Evolutionary conservation across 2,113 vertebrate genomes (phyloP).

Genomic region (Melanerpes formicivorus): DNA sequence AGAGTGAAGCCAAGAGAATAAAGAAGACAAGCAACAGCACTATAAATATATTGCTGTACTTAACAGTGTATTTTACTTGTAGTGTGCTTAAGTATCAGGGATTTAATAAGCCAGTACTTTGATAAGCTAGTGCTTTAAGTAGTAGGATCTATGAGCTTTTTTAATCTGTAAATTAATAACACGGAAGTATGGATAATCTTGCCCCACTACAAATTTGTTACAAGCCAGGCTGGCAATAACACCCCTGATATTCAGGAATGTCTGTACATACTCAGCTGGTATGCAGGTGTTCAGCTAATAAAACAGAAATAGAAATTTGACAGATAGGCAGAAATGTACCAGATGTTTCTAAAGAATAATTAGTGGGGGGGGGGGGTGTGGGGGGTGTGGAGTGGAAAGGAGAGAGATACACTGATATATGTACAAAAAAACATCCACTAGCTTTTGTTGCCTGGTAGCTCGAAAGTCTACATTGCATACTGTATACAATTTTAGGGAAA

Average conservation of each 20-base stretch:
- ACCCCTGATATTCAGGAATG: constrained; percentile 18
- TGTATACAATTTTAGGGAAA: background rate
- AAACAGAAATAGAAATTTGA: constrained; percentile 53
- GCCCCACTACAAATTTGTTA: background rate
- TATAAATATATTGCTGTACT: background rate
- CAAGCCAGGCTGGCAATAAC: background rate
- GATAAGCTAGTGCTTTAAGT: background rate
- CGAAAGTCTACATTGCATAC: background rate
- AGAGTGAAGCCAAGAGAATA: background rate
- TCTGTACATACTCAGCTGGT: constrained; percentile 40
- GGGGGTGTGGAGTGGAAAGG: background rate
- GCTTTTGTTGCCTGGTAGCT: background rate
- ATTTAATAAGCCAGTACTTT: background rate
- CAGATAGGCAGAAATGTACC: constrained; percentile 20
- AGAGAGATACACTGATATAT: background rate
- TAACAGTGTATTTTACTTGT: background rate
- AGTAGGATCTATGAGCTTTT: background rate
- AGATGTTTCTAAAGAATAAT: constrained; percentile 24
- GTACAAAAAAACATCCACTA: background rate
- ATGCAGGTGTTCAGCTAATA: constrained; percentile 44
- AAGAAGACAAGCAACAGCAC: background rate
- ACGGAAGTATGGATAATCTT: background rate
- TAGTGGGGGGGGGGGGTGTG: background rate
- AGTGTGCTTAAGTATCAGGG: background rate
- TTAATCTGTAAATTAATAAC: background rate